phyloP scores from a whole-genome alignment of 2,888 invertebrate genomes.

The Fragum whitleyi region DNA sequence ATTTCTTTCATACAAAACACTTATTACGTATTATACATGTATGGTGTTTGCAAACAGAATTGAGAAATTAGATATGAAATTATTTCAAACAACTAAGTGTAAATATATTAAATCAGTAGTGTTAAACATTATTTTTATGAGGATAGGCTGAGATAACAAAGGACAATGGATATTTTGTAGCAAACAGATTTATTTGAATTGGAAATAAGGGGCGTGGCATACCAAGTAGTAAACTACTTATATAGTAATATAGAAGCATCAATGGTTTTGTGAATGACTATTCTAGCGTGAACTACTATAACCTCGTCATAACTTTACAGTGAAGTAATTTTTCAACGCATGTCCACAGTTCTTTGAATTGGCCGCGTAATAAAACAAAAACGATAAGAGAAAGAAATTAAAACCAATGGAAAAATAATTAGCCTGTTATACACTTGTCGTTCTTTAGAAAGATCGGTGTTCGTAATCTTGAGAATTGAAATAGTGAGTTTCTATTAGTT shows the following conservation, averaged over 20 bases:
- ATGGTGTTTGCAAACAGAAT: background rate
- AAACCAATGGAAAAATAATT: background rate
- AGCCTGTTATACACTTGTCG: no score
- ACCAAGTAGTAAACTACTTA: background rate
- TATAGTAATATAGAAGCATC: background rate
- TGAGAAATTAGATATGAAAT: no score
- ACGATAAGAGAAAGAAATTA: background rate
- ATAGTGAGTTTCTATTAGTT: background rate
- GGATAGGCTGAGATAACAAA: no score
- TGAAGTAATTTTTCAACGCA: background rate
- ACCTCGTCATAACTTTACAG: background rate
- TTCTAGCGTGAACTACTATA: conserved; percentile 1
- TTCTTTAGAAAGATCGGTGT: background rate
- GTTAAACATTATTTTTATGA: no score
- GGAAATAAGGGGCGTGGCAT: background rate
- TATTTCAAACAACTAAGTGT: no score
- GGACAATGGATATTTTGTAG: background rate
- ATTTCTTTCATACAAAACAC: no score
- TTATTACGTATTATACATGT: background rate
- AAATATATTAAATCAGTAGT: no score
- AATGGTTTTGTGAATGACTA: background rate
- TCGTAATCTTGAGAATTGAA: background rate
- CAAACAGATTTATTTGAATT: background rate
- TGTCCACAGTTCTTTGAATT: background rate
- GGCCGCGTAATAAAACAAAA: background rate